Percentiles rank a stretch among this genome's conserved stretches.
These are phyloP conservation scores for Microchirus variegatus DNA, from an alignment of 2,797 vertebrate species.

Conservation along the genomic window DNA sequence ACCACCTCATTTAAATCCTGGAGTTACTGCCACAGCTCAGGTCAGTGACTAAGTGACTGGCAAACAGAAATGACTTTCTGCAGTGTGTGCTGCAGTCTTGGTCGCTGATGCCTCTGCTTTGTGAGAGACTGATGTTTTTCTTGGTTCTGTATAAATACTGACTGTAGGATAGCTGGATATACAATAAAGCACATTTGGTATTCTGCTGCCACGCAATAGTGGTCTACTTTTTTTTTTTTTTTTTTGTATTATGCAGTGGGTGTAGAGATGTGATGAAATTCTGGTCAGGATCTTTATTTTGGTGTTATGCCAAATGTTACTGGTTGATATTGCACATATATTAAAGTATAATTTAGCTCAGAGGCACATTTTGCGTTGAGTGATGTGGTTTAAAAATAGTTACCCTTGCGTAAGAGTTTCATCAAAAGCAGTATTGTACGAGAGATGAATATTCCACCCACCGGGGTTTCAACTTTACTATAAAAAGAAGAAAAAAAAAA, in stretches of 20 bases:
- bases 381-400: conserved; percentile 10
- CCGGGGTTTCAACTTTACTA: conserved; percentile 6
- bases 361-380: conserved; percentile 22
- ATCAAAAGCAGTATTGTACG: conserved; percentile 35
- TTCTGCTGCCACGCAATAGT: conserved; percentile 18
- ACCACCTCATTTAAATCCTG: conserved; percentile 53
- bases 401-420: conserved; percentile 12
- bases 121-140: conserved; percentile 36
- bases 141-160: conserved; percentile 34
- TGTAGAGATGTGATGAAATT: conserved; percentile 21
- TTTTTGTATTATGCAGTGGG: conserved; percentile 8
- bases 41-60: conserved; percentile 18
- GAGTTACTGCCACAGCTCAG: conserved; percentile 16
- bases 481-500: conserved; percentile 9
- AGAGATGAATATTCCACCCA: conserved; percentile 2
- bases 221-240: not conserved
- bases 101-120: conserved; percentile 25
- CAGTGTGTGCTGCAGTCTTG: conserved; percentile 3
- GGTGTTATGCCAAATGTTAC: conserved; percentile 24
- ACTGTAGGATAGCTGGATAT: conserved; percentile 7
- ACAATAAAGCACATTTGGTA: conserved; percentile 21
- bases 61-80: conserved; percentile 1
- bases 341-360: conserved; percentile 24
- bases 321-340: conserved; percentile 22
- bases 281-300: conserved; percentile 25